Evolutionary conservation across 35 echinoderm and acorn worm genomes (phyloP).

Genomic region (Apostichopus parvimensis): DNA sequence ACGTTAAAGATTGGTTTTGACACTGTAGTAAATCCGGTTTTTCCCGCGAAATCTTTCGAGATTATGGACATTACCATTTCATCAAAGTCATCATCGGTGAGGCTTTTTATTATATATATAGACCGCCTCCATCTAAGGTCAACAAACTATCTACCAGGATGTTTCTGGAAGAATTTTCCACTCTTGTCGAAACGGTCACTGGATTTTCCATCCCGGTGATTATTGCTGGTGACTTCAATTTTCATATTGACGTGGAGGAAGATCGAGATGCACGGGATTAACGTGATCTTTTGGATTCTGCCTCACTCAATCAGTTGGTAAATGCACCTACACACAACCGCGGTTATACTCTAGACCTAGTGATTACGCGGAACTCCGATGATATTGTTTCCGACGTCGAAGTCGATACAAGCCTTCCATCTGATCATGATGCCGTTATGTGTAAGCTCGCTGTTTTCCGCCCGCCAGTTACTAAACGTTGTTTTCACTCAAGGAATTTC

Average conservation of each 20-base stretch:
- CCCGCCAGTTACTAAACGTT: too few relatives aligned
- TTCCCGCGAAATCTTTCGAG: conserved; percentile 37
- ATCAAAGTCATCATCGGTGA: conserved; percentile 37
- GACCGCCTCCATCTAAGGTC: conserved; percentile 39
- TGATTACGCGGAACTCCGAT: too few relatives aligned
- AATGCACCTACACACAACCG: too few relatives aligned
- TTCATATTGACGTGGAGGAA: background rate
- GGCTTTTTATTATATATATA: conserved; percentile 38
- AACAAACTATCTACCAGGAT: conserved; percentile 58
- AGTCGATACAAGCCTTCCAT: too few relatives aligned
- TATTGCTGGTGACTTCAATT: conserved; percentile 12
- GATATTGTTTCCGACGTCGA: too few relatives aligned
- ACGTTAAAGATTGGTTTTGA: background rate
- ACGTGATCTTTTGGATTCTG: too few relatives aligned
- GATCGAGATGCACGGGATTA: background rate
- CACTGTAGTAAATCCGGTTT: background rate
- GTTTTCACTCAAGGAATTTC: too few relatives aligned
- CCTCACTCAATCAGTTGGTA: too few relatives aligned
- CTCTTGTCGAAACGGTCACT: conserved; percentile 22
- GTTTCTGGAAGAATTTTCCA: conserved; percentile 45
- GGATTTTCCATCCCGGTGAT: conserved; percentile 1
- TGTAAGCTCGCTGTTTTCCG: too few relatives aligned
- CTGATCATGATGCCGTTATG: too few relatives aligned
- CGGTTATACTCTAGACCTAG: too few relatives aligned
- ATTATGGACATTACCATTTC: conserved; percentile 49